These are phyloP conservation scores for Montipora efflorescens DNA, from an alignment of 64 coral and sea anemone species.

Conservation along the genomic window DNA sequence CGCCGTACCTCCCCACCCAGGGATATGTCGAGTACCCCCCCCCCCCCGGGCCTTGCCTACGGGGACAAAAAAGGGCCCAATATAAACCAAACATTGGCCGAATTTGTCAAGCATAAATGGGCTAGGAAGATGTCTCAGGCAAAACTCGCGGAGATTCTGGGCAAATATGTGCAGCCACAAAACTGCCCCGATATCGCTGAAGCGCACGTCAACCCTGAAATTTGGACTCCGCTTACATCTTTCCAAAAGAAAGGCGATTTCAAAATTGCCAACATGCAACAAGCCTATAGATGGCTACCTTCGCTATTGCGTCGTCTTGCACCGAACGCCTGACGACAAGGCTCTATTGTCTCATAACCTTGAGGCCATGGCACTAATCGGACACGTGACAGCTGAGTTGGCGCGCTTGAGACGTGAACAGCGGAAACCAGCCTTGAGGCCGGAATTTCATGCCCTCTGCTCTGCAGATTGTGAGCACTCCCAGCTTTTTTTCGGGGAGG, in stretches of 20 bases:
- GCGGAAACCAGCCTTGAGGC: neutral
- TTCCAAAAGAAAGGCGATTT: neutral
- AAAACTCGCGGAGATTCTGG: neutral
- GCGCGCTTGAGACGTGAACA: constrained; percentile 23
- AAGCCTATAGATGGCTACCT: neutral
- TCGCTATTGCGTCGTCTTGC: neutral
- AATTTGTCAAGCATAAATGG: neutral
- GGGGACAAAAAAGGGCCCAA: neutral
- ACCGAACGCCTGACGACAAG: neutral
- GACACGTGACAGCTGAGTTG: neutral
- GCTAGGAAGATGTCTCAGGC: neutral
- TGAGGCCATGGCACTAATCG: too few species aligned
- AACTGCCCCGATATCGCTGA: neutral
- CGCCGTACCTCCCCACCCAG: too few species aligned
- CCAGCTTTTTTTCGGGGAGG: constrained; percentile 1
- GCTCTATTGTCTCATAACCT: neutral
- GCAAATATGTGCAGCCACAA: neutral
- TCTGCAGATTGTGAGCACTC: neutral
- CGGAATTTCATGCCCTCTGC: neutral
- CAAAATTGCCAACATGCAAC: neutral
- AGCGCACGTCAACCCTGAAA: neutral
- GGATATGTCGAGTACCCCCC: too few species aligned
- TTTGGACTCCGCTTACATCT: neutral
- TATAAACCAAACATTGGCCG: neutral
- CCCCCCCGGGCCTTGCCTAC: neutral